Evolutionary conservation across 2,888 invertebrate species (phyloP).

Genomic region (Erebia epiphron): DNA sequence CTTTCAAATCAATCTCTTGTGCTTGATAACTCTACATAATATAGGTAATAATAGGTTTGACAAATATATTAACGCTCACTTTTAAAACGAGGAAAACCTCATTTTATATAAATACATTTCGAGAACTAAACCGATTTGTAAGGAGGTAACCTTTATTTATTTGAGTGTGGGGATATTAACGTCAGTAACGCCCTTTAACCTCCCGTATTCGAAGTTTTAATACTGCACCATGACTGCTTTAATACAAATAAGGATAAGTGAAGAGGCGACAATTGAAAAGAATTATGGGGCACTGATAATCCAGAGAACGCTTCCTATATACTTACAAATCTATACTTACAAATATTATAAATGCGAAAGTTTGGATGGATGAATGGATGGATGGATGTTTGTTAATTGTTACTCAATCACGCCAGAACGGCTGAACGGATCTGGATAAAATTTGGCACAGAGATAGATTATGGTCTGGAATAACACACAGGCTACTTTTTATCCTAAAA

Average conservation of each 20-base stretch:
- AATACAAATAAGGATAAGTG: conserved; percentile 22
- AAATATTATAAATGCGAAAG: too few species aligned
- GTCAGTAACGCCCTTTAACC: conserved; percentile 44
- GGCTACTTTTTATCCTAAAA: too few species aligned
- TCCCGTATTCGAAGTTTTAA: conserved; percentile 43
- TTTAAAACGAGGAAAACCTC: conserved; percentile 14
- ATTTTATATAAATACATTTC: conserved; percentile 29
- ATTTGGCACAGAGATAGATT: too few species aligned
- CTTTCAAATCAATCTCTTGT: too few species aligned
- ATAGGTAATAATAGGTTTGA: too few species aligned
- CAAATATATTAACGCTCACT: conserved; percentile 8
- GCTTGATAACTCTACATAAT: too few species aligned
- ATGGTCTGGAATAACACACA: too few species aligned
- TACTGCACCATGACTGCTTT: conserved; percentile 40
- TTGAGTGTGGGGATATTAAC: conserved; percentile 39
- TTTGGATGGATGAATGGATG: too few species aligned
- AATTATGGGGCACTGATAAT: neutral
- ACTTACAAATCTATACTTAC: too few species aligned
- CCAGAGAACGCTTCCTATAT: neutral
- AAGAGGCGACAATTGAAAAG: neutral
- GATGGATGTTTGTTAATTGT: too few species aligned
- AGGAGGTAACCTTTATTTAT: conserved; percentile 41
- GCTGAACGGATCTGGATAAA: too few species aligned
- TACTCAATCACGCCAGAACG: too few species aligned
- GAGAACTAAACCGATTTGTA: conserved; percentile 34